These are phyloP conservation scores for Pollenia labialis DNA, from an alignment of 2,888 invertebrate species.

Conservation along the genomic window DNA sequence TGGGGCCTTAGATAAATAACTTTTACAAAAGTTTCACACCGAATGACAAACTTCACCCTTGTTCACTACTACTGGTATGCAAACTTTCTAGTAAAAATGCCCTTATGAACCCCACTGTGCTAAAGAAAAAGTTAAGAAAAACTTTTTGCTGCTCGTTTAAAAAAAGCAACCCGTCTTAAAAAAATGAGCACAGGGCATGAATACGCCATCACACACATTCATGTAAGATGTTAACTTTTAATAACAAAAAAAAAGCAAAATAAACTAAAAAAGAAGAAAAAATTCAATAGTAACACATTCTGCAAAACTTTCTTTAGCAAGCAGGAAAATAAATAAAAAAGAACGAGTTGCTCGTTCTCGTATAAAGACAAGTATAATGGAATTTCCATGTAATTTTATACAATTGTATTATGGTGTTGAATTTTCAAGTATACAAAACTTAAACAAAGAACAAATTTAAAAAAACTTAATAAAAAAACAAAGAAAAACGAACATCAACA, in stretches of 20 bases:
- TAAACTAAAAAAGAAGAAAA: constrained; percentile 26
- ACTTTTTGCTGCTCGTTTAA: constrained; percentile 21
- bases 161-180: constrained; percentile 2
- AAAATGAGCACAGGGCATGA: constrained; percentile 10
- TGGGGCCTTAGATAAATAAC: no score
- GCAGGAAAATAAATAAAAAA: constrained; percentile 1
- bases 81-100: neutral
- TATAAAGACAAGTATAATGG: constrained; percentile 66
- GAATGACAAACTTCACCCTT: no score
- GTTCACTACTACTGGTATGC: no score
- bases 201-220: constrained; percentile 27
- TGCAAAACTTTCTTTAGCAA: constrained; percentile 40
- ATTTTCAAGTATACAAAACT: constrained; percentile 50
- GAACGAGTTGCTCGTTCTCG: neutral
- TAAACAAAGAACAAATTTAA: constrained; percentile 8
- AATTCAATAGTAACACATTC: neutral
- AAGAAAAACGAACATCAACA: constrained; percentile 31
- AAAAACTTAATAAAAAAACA: neutral
- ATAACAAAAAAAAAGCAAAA: constrained; percentile 31
- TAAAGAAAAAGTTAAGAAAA: constrained; percentile 12
- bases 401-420: constrained; percentile 68
- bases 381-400: constrained; percentile 71
- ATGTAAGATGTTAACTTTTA: constrained; percentile 49
- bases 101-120: constrained; percentile 13
- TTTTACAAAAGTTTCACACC: no score